A percentile compares a stretch with the other conserved stretches of the same genome.
phyloP scores from a whole-genome alignment of 2,113 vertebrate species.

The Lepisosteus osseus region DNA sequence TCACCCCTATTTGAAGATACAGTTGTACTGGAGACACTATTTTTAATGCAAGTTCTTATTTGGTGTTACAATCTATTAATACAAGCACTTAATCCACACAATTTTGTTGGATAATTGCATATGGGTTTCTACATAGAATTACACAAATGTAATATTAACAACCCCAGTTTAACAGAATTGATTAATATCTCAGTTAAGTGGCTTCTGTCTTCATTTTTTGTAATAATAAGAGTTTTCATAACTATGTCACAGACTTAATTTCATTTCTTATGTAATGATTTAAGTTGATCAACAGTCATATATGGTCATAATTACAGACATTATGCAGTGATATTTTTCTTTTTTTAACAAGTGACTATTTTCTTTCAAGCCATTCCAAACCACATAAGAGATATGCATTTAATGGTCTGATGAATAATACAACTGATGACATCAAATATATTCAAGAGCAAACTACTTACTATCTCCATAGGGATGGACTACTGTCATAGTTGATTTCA shows the following conservation, averaged over 20 bases:
- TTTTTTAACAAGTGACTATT: conserved; percentile 2
- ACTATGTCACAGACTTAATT: neutral
- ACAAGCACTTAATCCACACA: no score
- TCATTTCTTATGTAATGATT: neutral
- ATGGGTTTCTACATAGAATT: no score
- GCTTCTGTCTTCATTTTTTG: no score
- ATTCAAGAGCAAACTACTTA: conserved; percentile 64
- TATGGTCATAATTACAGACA: conserved; percentile 43
- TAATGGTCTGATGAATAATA: conserved; percentile 53
- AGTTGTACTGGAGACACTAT: no score
- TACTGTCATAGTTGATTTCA: conserved; percentile 58
- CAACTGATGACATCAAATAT: conserved; percentile 59
- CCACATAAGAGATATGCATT: conserved; percentile 42
- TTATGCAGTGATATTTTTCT: neutral
- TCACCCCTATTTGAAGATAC: no score
- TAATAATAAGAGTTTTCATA: neutral
- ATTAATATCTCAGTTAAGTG: no score
- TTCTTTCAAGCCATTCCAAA: conserved; percentile 25
- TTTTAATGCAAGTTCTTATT: no score
- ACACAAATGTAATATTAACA: no score
- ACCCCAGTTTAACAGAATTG: no score
- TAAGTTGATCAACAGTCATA: conserved; percentile 19
- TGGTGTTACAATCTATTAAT: no score
- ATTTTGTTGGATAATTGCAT: no score
- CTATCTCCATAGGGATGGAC: conserved; percentile 45